A percentile compares a stretch with the other conserved stretches of the same genome.
These are phyloP conservation scores for Lytechinus pictus DNA, from an alignment of 35 echinoderm and acorn worm species.

Conservation along the genomic window DNA sequence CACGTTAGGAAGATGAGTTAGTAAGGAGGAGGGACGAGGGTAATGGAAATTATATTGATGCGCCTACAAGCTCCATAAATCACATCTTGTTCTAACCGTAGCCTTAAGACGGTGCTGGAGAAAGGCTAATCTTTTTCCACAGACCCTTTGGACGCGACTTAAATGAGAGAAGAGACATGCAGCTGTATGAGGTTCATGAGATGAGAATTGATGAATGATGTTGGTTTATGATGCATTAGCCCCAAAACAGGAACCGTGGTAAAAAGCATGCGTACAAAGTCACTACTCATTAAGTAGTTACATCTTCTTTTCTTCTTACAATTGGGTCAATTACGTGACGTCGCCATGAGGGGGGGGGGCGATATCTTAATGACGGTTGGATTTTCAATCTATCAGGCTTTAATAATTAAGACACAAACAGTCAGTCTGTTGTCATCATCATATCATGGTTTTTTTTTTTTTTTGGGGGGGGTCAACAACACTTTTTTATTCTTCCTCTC, in stretches of 20 bases:
- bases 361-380: neutral
- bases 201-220: neutral
- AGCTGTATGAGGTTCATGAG: neutral
- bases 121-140: neutral
- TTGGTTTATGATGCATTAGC: neutral
- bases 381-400: neutral
- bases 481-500: too few relatives aligned
- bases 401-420: too few relatives aligned
- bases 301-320: neutral
- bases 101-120: neutral
- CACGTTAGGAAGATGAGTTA: too few relatives aligned
- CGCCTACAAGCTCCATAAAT: conserved; percentile 9
- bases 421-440: too few relatives aligned
- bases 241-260: neutral
- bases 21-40: neutral
- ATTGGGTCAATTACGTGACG: conserved; percentile 1
- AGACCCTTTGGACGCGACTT: neutral
- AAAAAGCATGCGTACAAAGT: neutral
- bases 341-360: neutral
- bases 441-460: too few relatives aligned
- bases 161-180: neutral
- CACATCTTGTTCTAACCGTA: neutral
- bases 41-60: conserved; percentile 40
- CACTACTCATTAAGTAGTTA: neutral
- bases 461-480: too few relatives aligned